A percentile compares a stretch with the other conserved stretches of the same genome.
Conservation (phyloP, 2,888 invertebrate species). For the Dorcus hopei region DNA sequence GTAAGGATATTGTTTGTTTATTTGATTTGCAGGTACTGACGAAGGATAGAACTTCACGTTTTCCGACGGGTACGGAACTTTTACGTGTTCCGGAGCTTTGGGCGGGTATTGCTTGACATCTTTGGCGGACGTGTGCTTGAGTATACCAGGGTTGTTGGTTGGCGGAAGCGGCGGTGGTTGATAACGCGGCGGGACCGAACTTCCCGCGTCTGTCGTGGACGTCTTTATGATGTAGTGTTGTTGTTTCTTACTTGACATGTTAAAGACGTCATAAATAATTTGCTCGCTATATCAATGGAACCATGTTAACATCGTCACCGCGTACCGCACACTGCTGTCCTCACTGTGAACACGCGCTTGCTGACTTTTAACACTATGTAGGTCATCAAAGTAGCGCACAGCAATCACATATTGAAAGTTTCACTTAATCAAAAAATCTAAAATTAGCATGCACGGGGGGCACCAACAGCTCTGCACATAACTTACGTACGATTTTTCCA, state of each 20-base stretch:
- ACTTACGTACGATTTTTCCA: too few relatives aligned
- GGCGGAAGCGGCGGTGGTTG: slow-evolving; percentile 72
- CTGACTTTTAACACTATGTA: slow-evolving; percentile 43
- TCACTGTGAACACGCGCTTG: slow-evolving; percentile 27
- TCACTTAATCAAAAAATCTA: slow-evolving; percentile 16
- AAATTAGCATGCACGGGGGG: neutral
- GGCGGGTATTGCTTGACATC: slow-evolving; percentile 43
- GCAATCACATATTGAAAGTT: slow-evolving; percentile 34
- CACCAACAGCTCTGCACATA: neutral
- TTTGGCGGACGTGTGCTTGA: slow-evolving; percentile 57
- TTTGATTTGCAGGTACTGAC: slow-evolving; percentile 38
- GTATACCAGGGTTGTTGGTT: slow-evolving; percentile 58
- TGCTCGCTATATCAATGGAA: slow-evolving; percentile 19
- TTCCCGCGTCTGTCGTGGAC: slow-evolving; percentile 35
- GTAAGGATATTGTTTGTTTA: slow-evolving; percentile 33
- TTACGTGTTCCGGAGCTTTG: slow-evolving; percentile 33
- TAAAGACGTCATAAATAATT: slow-evolving; percentile 28
- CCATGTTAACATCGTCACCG: slow-evolving; percentile 29
- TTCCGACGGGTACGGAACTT: slow-evolving; percentile 28
- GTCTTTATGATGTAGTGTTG: slow-evolving; percentile 43
- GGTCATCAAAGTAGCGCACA: slow-evolving; percentile 34
- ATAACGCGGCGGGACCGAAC: slow-evolving; percentile 68
- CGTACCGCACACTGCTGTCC: slow-evolving; percentile 30
- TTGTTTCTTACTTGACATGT: slow-evolving; percentile 51
- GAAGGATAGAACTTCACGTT: slow-evolving; percentile 27